These are phyloP conservation scores for Corythornis madagascariensis DNA, from an alignment of 2,113 vertebrate genomes.

Conservation along the genomic window DNA sequence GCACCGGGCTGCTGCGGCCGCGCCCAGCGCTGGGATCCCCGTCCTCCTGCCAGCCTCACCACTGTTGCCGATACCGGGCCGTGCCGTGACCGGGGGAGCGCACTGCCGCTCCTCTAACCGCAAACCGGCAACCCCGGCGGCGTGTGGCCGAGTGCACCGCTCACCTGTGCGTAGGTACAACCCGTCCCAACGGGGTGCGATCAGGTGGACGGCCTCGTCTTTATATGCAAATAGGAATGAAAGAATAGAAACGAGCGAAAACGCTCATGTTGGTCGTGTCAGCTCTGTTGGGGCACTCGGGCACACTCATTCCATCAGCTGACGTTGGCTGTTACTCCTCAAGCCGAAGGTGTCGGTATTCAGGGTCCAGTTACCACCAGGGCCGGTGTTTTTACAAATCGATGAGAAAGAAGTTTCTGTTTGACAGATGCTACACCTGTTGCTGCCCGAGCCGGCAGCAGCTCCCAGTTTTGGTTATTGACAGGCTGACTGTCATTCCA, in stretches of 20 bases:
- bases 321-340: rapidly evolving
- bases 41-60: not conserved
- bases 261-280: rapidly evolving
- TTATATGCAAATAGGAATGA: rapidly evolving
- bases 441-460: not conserved
- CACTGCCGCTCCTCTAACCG: no score
- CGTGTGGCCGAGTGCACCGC: not conserved
- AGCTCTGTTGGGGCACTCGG: rapidly evolving
- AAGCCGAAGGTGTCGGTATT: not conserved
- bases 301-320: not conserved
- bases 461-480: not conserved
- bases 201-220: not conserved
- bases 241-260: not conserved
- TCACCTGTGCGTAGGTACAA: not conserved
- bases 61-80: not conserved
- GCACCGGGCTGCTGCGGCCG: not conserved
- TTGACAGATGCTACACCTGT: not conserved
- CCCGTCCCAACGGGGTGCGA: not conserved
- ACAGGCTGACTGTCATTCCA: not conserved
- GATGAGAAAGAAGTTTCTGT: not conserved
- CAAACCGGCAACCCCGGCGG: not conserved
- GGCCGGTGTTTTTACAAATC: not conserved
- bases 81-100: not conserved
- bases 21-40: not conserved
- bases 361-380: rapidly evolving